Percentiles rank a stretch among this genome's conserved stretches.
phyloP scores from a whole-genome alignment of 2,888 invertebrate genomes.

The Oithona nana region DNA sequence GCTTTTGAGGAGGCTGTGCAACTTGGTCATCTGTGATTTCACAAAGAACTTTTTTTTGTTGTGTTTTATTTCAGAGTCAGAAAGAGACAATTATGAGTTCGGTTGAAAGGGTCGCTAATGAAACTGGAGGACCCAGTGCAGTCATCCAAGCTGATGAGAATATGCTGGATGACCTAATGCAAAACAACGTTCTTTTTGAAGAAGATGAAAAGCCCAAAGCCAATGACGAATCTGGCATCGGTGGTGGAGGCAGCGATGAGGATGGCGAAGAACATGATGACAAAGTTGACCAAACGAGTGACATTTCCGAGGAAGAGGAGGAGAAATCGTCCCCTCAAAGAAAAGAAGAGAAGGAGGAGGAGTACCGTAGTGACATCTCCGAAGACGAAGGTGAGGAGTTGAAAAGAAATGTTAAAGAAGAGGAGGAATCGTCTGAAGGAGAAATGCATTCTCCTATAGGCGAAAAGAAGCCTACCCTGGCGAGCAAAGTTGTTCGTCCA shows the following conservation, averaged over 20 bases:
- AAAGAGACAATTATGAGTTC: too few relatives aligned
- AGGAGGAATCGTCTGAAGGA: too few relatives aligned
- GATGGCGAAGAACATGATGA: not conserved
- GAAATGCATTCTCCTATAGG: too few relatives aligned
- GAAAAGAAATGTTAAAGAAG: not conserved
- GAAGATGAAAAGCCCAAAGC: not conserved
- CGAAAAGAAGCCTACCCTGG: not conserved
- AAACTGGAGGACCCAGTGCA: too few relatives aligned
- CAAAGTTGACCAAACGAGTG: not conserved
- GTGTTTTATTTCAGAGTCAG: too few relatives aligned
- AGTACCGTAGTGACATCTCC: not conserved
- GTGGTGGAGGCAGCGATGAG: not conserved
- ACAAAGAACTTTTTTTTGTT: too few relatives aligned
- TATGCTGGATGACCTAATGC: constrained; percentile 11
- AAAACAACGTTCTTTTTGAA: not conserved
- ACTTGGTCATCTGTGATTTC: too few relatives aligned
- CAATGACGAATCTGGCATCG: not conserved
- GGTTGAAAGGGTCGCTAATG: too few relatives aligned
- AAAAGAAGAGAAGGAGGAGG: not conserved
- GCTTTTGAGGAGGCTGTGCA: too few relatives aligned
- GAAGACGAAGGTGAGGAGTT: not conserved
- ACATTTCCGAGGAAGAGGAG: constrained; percentile 6
- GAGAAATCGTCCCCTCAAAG: not conserved
- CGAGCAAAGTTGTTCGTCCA: not conserved
- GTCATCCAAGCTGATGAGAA: too few relatives aligned